A percentile compares a stretch with the other conserved stretches of the same genome.
These are phyloP conservation scores for Bothrops alternatus DNA, from an alignment of 2,797 vertebrate genomes.

Conservation along the genomic window DNA sequence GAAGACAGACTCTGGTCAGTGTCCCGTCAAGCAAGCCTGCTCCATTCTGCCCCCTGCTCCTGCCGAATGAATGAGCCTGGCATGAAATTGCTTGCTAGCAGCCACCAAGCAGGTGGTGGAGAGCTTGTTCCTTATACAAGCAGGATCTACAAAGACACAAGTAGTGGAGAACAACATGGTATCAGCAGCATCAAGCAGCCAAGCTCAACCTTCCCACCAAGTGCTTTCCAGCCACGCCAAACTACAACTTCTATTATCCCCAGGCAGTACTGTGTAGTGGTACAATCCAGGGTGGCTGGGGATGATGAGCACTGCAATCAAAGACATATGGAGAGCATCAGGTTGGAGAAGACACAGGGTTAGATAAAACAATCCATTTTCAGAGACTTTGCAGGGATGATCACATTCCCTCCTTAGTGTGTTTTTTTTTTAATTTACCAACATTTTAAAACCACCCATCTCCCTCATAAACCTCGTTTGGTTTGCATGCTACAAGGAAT, in stretches of 20 bases:
- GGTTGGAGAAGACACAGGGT: not conserved
- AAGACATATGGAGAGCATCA: not conserved
- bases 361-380: not conserved
- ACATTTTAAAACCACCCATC: not conserved
- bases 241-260: not conserved
- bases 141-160: conserved; percentile 47
- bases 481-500: not conserved
- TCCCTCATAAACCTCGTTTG: not conserved
- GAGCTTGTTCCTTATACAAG: conserved; percentile 11
- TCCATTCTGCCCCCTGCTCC: conserved; percentile 37
- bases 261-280: not conserved
- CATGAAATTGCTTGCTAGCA: conserved; percentile 21
- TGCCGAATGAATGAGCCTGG: conserved; percentile 33
- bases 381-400: not conserved
- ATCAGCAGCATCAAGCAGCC: not conserved
- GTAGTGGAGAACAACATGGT: conserved; percentile 1
- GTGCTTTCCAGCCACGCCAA: not conserved
- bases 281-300: not conserved
- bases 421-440: not conserved
- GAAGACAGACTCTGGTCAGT: conserved; percentile 35
- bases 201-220: not conserved
- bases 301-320: not conserved
- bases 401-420: not conserved
- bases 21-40: conserved; percentile 28
- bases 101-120: not conserved